These are phyloP conservation scores for Blastobasis adustella DNA, from an alignment of 2,888 invertebrate genomes.

Conservation along the genomic window DNA sequence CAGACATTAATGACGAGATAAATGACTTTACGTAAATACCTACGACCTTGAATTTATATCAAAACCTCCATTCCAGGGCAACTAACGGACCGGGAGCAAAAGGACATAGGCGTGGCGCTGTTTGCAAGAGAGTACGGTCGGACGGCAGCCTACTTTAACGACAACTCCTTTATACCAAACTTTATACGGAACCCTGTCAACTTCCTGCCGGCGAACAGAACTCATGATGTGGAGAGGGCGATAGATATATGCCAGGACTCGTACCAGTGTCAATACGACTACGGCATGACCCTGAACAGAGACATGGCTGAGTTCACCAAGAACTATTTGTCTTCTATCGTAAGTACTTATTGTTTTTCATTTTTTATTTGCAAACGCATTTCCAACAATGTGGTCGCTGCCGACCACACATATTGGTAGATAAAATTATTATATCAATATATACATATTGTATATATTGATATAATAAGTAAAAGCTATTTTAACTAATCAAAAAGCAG, in stretches of 20 bases:
- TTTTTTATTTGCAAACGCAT: background rate
- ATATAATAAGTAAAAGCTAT: too few relatives aligned
- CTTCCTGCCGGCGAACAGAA: conserved; percentile 83
- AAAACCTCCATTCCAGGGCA: conserved; percentile 73
- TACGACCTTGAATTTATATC: too few relatives aligned
- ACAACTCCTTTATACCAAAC: conserved; percentile 84
- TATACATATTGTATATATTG: too few relatives aligned
- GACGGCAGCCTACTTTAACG: conserved; percentile 87
- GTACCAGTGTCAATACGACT: conserved; percentile 92
- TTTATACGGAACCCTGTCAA: conserved; percentile 80
- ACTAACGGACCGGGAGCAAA: conserved; percentile 84
- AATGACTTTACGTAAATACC: too few relatives aligned
- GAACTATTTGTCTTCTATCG: conserved; percentile 82
- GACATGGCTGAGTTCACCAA: conserved; percentile 91
- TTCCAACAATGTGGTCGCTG: too few relatives aligned
- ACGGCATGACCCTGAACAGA: conserved; percentile 86
- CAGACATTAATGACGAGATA: too few relatives aligned
- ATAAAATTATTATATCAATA: too few relatives aligned
- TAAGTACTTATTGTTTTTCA: conserved; percentile 30
- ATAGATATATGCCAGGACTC: conserved; percentile 84
- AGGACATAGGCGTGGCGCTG: conserved; percentile 82
- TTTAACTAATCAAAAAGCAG: too few relatives aligned
- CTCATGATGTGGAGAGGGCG: conserved; percentile 77
- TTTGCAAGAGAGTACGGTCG: conserved; percentile 87
- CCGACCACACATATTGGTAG: too few relatives aligned